These are phyloP conservation scores for Synaphobranchus kaupii DNA, from an alignment of 2,797 vertebrate genomes.

Conservation along the genomic window DNA sequence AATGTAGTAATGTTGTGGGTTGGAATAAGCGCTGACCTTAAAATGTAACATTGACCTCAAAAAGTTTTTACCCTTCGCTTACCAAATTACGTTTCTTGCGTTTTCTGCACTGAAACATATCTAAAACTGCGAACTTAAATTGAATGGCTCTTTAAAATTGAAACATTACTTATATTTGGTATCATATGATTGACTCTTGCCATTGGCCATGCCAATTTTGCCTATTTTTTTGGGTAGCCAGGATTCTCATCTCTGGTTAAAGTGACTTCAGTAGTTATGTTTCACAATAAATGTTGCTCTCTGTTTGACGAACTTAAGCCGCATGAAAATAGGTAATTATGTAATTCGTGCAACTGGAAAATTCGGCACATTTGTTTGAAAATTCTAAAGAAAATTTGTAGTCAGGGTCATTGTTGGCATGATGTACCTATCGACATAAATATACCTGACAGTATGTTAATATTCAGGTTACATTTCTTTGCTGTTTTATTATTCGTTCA, in stretches of 20 bases:
- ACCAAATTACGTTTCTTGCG: background rate
- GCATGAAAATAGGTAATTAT: background rate
- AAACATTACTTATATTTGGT: background rate
- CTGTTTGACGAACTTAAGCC: background rate
- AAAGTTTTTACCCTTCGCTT: background rate
- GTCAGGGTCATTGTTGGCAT: background rate
- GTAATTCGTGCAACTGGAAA: background rate
- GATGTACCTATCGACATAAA: background rate
- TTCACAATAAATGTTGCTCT: background rate
- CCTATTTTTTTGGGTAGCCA: background rate
- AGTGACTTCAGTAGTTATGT: background rate
- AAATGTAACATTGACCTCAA: background rate
- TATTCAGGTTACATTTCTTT: background rate
- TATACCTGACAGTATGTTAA: background rate
- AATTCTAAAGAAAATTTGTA: background rate
- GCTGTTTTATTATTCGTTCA: background rate
- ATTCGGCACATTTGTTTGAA: background rate
- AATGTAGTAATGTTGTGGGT: background rate
- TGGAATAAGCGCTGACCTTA: background rate
- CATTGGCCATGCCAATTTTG: background rate
- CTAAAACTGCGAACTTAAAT: background rate
- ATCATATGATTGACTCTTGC: background rate
- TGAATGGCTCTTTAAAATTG: background rate
- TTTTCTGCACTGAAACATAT: background rate
- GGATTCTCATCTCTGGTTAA: background rate